Conservation (phyloP, 2,888 invertebrate species). For the Bombyx huttoni region DNA sequence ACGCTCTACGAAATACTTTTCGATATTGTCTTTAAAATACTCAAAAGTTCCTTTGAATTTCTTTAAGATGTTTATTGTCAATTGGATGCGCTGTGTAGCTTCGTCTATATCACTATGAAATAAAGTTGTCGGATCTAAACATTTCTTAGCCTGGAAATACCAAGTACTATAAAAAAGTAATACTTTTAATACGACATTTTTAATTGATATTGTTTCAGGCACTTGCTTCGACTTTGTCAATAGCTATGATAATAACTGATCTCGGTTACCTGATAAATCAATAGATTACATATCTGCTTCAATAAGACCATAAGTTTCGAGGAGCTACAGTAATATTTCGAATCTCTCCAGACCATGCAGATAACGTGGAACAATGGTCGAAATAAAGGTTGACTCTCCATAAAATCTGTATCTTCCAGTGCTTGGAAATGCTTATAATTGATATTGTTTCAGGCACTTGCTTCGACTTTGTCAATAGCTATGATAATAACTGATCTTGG, state of each 20-base stretch:
- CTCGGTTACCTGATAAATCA: slow-evolving; percentile 83
- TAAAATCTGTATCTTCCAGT: slow-evolving; percentile 87
- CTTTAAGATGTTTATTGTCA: slow-evolving; percentile 77
- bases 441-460: too few relatives aligned
- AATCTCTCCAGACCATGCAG: slow-evolving; percentile 92
- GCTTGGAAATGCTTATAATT: slow-evolving; percentile 85
- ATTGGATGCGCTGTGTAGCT: slow-evolving; percentile 84
- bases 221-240: not conserved
- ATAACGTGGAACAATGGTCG: slow-evolving; percentile 88
- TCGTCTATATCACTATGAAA: slow-evolving; percentile 97
- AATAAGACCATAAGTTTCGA: slow-evolving; percentile 90
- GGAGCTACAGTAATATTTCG: slow-evolving; percentile 90
- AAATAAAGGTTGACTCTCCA: slow-evolving; percentile 83
- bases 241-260: not conserved
- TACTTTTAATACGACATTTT: not conserved
- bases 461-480: too few relatives aligned
- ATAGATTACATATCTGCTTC: slow-evolving; percentile 90
- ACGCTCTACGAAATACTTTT: slow-evolving; percentile 76
- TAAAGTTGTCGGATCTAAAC: slow-evolving; percentile 90
- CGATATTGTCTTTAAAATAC: slow-evolving; percentile 78
- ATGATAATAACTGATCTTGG: not conserved
- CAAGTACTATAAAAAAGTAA: not conserved
- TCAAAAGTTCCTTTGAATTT: slow-evolving; percentile 77
- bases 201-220: too few relatives aligned
- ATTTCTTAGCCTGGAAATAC: slow-evolving; percentile 82